phyloP scores from a whole-genome alignment of 2,797 vertebrate genomes.

The Manis crassicaudata region DNA sequence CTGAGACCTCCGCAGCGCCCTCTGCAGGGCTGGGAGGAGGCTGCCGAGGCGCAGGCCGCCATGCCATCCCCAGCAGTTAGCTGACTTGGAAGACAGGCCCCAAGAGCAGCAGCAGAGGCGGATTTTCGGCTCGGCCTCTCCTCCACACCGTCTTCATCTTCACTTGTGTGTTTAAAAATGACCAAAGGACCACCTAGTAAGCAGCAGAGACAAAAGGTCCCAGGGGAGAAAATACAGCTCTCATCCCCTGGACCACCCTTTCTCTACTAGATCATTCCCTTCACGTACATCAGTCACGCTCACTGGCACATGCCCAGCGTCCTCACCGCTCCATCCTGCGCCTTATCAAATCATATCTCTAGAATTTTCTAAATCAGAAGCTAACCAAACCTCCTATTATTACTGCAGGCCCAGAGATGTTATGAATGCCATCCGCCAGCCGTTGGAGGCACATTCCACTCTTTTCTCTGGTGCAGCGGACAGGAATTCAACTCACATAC shows the following conservation, averaged over 20 bases:
- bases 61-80: not conserved
- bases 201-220: not conserved
- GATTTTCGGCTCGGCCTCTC: not conserved
- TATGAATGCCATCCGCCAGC: not conserved
- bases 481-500: not conserved
- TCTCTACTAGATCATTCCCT: not conserved
- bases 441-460: rapidly evolving
- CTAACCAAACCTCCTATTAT: not conserved
- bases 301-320: not conserved
- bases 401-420: not conserved
- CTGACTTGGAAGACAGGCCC: not conserved
- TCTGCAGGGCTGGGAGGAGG: not conserved
- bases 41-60: not conserved
- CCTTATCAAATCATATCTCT: not conserved
- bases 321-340: not conserved
- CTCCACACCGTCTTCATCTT: not conserved
- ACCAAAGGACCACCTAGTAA: not conserved
- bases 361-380: slow-evolving; percentile 8
- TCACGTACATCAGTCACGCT: not conserved
- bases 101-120: not conserved
- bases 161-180: not conserved
- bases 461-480: not conserved
- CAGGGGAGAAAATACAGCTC: not conserved
- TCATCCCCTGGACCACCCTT: not conserved
- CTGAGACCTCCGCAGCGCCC: not conserved